Conservation (phyloP, 2,113 vertebrate species). For the Protobothrops flavoviridis region DNA sequence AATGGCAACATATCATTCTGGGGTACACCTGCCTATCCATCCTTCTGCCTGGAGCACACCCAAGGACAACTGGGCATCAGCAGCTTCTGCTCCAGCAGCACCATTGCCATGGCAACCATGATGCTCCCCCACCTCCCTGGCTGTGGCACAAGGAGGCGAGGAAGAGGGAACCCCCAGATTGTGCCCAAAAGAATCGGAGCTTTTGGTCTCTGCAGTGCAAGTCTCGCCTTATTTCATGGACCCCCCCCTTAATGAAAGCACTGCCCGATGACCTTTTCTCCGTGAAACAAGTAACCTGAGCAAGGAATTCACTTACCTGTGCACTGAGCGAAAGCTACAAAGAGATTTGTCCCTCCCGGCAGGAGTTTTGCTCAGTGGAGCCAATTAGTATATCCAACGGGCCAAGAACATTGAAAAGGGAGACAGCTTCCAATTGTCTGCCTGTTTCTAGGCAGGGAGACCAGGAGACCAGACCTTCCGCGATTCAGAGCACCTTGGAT, state of each 20-base stretch:
- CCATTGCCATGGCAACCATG: constrained; percentile 8
- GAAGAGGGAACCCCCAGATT: background rate
- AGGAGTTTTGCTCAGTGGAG: background rate
- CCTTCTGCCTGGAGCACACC: background rate
- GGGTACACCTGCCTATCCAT: background rate
- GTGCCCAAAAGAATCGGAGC: background rate
- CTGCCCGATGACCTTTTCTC: background rate
- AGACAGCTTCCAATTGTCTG: background rate
- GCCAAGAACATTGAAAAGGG: background rate
- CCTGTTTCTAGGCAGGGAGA: background rate
- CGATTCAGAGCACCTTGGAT: background rate
- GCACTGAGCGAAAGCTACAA: background rate
- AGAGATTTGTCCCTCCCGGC: background rate
- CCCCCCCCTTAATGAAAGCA: background rate
- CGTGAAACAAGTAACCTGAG: background rate
- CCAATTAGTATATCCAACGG: constrained; percentile 2
- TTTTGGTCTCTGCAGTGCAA: background rate
- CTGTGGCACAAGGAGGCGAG: background rate
- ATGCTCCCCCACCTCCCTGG: background rate
- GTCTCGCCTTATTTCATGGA: background rate
- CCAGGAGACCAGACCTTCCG: background rate
- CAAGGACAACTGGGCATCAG: constrained; percentile 27
- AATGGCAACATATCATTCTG: background rate
- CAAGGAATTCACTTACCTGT: background rate
- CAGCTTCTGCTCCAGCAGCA: background rate